These are phyloP conservation scores for Ophion ventricosus DNA, from an alignment of 2,888 invertebrate genomes.

Conservation along the genomic window DNA sequence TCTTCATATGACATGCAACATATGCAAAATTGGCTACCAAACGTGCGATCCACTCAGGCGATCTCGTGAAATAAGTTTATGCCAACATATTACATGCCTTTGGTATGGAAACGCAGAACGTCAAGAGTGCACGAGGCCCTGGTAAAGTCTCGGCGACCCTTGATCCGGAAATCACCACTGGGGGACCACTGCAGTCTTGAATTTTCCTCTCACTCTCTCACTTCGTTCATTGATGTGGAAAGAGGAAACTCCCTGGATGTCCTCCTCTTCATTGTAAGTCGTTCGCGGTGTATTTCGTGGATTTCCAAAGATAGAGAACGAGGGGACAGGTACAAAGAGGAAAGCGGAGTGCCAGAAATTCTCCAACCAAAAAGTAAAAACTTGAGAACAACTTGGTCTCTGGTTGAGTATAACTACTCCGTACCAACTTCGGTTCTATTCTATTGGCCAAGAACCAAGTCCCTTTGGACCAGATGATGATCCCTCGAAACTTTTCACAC, in stretches of 20 bases:
- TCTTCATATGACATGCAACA: background rate
- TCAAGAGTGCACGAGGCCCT: conserved; percentile 6
- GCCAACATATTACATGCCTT: background rate
- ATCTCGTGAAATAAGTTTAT: background rate
- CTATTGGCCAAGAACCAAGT: conserved; percentile 10
- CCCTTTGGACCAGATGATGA: background rate
- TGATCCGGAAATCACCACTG: conserved; percentile 28
- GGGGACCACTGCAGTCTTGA: background rate
- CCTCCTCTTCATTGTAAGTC: background rate
- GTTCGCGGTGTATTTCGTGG: background rate
- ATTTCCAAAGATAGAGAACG: conserved; percentile 1
- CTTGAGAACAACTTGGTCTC: conserved; percentile 5
- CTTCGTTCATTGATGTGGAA: background rate
- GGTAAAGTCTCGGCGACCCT: conserved; percentile 14
- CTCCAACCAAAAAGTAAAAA: conserved; percentile 14
- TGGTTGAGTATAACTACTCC: background rate
- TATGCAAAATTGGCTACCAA: background rate
- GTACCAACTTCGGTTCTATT: conserved; percentile 1
- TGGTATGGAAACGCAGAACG: background rate
- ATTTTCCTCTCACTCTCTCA: conserved; percentile 11
- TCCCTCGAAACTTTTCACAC: background rate
- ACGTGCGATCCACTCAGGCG: background rate
- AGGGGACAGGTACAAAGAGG: background rate
- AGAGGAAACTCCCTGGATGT: background rate
- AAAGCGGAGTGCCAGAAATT: background rate